A percentile compares a stretch with the other conserved stretches of the same genome.
Evolutionary conservation across 2,113 vertebrate genomes (phyloP).

Genomic region (Carassius carassius): DNA sequence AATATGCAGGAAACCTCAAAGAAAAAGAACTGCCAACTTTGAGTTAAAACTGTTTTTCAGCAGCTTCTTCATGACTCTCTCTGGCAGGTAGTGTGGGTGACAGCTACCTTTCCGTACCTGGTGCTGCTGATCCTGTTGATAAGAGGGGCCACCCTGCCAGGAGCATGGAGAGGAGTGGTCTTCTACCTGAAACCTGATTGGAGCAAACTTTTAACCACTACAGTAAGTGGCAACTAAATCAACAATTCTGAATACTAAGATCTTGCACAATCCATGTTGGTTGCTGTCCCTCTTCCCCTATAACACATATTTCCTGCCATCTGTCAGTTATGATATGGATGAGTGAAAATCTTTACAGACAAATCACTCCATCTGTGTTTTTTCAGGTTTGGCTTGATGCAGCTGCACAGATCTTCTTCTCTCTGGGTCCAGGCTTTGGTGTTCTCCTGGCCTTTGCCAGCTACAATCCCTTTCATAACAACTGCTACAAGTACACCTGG

Average conservation of each 20-base stretch:
- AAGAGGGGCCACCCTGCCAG: constrained; percentile 91
- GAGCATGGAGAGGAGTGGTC: constrained; percentile 94
- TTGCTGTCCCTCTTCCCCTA: neutral
- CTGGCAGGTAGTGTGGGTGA: constrained; percentile 95
- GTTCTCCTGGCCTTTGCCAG: constrained; percentile 95
- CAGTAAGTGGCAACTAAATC: constrained; percentile 74
- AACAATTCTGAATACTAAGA: neutral
- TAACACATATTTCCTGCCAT: neutral
- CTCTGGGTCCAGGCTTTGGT: constrained; percentile 94
- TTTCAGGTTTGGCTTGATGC: constrained; percentile 95
- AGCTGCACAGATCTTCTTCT: constrained; percentile 98
- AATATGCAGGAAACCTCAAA: neutral
- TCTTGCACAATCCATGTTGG: neutral
- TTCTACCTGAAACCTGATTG: constrained; percentile 95
- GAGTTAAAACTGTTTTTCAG: neutral
- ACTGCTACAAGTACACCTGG: constrained; percentile 89
- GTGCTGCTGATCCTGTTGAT: constrained; percentile 87
- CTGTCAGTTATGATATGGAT: constrained; percentile 2
- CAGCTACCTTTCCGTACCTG: constrained; percentile 94
- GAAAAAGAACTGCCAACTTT: neutral
- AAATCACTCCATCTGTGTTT: neutral
- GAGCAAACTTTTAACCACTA: constrained; percentile 87
- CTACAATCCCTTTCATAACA: constrained; percentile 99
- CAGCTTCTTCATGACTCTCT: neutral
- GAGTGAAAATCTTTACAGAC: neutral